These are phyloP conservation scores for Torymus aiolomorphi DNA, from an alignment of 2,888 invertebrate species.

Conservation along the genomic window DNA sequence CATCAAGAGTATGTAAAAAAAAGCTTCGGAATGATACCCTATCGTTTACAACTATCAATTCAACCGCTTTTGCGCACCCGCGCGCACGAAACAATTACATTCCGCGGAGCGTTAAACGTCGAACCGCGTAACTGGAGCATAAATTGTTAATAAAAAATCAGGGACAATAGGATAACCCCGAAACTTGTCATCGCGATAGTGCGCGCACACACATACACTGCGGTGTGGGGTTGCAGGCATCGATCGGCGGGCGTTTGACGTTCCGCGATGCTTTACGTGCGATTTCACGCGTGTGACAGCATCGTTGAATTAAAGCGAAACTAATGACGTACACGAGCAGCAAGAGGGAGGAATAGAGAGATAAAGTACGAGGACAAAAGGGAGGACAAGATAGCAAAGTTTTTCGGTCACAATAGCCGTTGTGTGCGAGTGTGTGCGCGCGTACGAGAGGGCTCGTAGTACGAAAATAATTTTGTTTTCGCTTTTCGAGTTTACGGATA, in stretches of 20 bases:
- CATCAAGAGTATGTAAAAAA: too few relatives aligned
- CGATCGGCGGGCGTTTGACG: conserved; percentile 3
- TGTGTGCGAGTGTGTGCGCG: too few relatives aligned
- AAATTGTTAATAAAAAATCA: too few relatives aligned
- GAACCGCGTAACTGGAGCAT: too few relatives aligned
- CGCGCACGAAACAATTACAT: too few relatives aligned
- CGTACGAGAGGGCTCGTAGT: background rate
- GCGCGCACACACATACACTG: background rate
- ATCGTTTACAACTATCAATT: too few relatives aligned
- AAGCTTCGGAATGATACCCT: too few relatives aligned
- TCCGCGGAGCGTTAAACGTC: too few relatives aligned
- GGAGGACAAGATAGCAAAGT: too few relatives aligned
- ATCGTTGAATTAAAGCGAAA: conserved; percentile 42
- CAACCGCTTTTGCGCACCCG: too few relatives aligned
- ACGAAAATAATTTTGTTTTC: conserved; percentile 14
- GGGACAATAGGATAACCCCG: background rate
- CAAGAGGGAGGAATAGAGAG: background rate
- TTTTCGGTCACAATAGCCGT: too few relatives aligned
- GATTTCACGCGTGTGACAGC: background rate
- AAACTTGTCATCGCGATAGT: conserved; percentile 8
- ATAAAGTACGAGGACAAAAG: background rate
- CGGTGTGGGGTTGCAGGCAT: background rate
- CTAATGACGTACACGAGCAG: conserved; percentile 11
- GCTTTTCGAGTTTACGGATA: background rate
- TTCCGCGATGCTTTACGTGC: conserved; percentile 1